These are phyloP conservation scores for Himalopsyche anomala DNA, from an alignment of 2,888 invertebrate species.

Conservation along the genomic window DNA sequence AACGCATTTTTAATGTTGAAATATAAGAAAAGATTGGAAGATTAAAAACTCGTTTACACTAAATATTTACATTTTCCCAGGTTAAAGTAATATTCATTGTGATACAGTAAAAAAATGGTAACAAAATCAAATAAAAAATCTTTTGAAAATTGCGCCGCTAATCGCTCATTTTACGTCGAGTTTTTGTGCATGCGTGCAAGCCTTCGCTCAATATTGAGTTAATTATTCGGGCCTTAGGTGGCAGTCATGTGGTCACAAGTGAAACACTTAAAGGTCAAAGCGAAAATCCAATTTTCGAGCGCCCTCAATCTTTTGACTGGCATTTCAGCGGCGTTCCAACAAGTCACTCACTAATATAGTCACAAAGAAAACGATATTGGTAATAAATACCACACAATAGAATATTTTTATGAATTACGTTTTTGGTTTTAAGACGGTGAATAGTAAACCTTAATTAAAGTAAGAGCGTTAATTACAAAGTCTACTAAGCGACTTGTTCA, in stretches of 20 bases:
- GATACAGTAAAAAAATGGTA: neutral
- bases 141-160: constrained; percentile 4
- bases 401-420: no score
- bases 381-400: no score
- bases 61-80: no score
- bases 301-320: constrained; percentile 30
- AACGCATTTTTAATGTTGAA: no score
- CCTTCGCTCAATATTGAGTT: constrained; percentile 25
- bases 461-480: no score
- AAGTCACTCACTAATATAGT: neutral
- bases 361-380: no score
- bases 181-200: constrained; percentile 28
- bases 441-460: no score
- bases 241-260: neutral
- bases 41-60: no score
- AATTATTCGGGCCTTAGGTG: constrained; percentile 30
- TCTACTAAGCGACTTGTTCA: no score
- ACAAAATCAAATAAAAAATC: neutral
- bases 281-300: constrained; percentile 10
- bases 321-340: neutral
- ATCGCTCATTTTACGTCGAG: neutral
- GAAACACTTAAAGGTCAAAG: constrained; percentile 26
- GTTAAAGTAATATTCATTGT: no score
- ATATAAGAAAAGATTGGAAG: no score
- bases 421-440: no score